Evolutionary conservation across 53 echinoderm and acorn worm species (phyloP), one percentile per base, ranked within the genome.

Genomic region (Arbacia lixula): DNA sequence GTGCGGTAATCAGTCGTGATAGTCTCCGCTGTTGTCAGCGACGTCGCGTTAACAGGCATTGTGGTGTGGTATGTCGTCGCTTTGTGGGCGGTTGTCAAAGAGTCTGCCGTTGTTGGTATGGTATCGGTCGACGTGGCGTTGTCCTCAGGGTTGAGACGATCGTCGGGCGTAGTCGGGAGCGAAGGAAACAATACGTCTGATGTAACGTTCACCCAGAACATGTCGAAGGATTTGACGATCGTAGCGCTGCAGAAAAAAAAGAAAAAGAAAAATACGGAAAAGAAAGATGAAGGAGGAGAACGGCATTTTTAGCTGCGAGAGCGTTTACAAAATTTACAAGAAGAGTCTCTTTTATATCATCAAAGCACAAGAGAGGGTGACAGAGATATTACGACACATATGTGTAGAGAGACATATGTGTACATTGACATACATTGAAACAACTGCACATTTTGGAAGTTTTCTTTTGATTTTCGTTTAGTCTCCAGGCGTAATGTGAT

Each of bases 81-180:
- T 20, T 12, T 14, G 10, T 11, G 5, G 12, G 14, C 20, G 5
- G 57, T 11, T 5, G 20, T 11, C 57, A 5, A 5, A 14, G 57
- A 5, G 12, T 17, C 57, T 9, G 51, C 26, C 3, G 60, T 77
- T 21, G 77, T 77, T 32, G 60, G 37, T 2, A 53, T 53, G 32
- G 52, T 12, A 30, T 74, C 74, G 10, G 74, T 74, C 43, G 74
- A 53, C 0, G 74, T 74, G 53, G 17, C 29, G 53, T 73, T 73
- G 25, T 52, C 73, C 6, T 53, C 53, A 74, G 52, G 32, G 10
- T 30, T 34, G 14, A 12, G 21, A 20, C 10, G 50, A 2, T 33
- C 53, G 24, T 50, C 11, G 6, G 77, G 77, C 16, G 77, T 56
- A 2, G 77, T 58, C 10, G 58, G 5, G 12, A 39, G 35, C 8